These are phyloP conservation scores for Scytalopus superciliaris DNA, from an alignment of 2,113 vertebrate species.

Conservation along the genomic window DNA sequence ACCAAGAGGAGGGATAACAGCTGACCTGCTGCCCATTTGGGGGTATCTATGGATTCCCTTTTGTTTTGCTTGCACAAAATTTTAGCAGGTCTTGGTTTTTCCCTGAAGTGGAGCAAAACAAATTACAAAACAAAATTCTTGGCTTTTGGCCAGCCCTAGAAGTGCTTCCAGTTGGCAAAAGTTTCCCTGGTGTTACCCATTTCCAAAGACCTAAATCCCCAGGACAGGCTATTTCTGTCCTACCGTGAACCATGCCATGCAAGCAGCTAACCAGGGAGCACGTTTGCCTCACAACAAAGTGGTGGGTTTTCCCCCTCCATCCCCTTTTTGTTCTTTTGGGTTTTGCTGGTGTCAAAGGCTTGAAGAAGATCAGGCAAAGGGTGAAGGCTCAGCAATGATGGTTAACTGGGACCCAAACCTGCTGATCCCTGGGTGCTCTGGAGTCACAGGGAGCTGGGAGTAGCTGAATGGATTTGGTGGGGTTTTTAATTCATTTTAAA, in stretches of 20 bases:
- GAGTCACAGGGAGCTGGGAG: neutral
- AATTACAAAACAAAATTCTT: slow-evolving; percentile 29
- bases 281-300: neutral
- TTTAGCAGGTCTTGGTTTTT: neutral
- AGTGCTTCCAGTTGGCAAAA: slow-evolving; percentile 3
- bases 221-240: neutral
- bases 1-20: neutral
- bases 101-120: neutral
- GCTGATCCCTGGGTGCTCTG: neutral
- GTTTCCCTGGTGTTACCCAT: neutral
- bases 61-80: neutral
- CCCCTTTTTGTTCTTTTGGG: neutral
- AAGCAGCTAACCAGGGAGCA: neutral
- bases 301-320: neutral
- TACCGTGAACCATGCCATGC: neutral
- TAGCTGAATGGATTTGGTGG: rapidly evolving
- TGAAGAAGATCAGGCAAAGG: neutral
- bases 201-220: slow-evolving; percentile 11
- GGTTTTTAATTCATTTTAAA: neutral
- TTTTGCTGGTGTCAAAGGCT: neutral
- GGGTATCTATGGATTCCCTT: rapidly evolving
- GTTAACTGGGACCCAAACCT: neutral
- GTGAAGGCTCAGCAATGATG: neutral
- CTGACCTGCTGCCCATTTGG: neutral
- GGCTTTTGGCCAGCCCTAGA: slow-evolving; percentile 13